Evolutionary conservation across 35 echinoderm and acorn worm genomes (phyloP).

Genomic region (Anneissia japonica): DNA sequence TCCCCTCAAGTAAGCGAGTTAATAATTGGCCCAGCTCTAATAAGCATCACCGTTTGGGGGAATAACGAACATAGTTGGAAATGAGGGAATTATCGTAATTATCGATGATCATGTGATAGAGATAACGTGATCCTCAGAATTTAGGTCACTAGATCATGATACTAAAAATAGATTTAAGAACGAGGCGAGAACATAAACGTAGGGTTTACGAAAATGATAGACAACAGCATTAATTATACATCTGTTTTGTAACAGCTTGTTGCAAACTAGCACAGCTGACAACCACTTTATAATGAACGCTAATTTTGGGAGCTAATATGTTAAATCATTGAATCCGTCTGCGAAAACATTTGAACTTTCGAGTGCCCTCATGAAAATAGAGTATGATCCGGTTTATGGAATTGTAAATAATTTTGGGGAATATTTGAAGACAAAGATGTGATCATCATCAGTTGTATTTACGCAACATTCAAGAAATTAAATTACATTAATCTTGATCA

Average conservation of each 20-base stretch:
- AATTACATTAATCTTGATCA: not conserved
- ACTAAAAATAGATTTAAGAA: not conserved
- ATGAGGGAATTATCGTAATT: not conserved
- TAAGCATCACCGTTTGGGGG: not conserved
- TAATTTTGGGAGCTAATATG: too few relatives aligned
- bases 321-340: too few relatives aligned
- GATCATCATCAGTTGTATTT: too few relatives aligned
- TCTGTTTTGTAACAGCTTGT: not conserved
- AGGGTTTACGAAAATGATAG: not conserved
- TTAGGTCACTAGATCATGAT: not conserved
- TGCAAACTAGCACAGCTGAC: not conserved
- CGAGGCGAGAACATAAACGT: not conserved
- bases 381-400: too few relatives aligned
- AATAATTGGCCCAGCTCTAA: not conserved
- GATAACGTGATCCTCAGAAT: not conserved
- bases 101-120: not conserved
- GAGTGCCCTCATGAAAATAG: too few relatives aligned
- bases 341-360: too few relatives aligned
- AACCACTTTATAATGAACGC: too few relatives aligned
- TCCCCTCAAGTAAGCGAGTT: not conserved
- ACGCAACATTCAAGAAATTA: not conserved
- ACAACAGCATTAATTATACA: not conserved
- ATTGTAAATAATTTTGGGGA: too few relatives aligned
- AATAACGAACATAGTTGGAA: not conserved
- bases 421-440: too few relatives aligned